phyloP scores from a whole-genome alignment of 2,113 vertebrate genomes.

The Lophius piscatorius region DNA sequence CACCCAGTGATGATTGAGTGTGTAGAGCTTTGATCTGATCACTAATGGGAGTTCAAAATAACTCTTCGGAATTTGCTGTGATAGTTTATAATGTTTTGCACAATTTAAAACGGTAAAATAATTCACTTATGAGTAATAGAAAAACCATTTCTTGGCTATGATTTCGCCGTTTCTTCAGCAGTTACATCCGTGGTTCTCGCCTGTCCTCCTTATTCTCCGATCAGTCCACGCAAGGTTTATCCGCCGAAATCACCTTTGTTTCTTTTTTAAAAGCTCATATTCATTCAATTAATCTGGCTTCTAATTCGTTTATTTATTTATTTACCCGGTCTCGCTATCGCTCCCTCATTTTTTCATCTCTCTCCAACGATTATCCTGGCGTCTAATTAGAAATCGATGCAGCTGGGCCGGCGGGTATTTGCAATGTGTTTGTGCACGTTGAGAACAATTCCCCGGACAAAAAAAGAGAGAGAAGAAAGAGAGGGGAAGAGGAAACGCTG shows the following conservation, averaged over 20 bases:
- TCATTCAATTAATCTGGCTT: slow-evolving; percentile 78
- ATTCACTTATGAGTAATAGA: background rate
- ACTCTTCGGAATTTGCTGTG: no score
- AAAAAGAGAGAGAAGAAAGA: slow-evolving; percentile 70
- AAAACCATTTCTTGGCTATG: background rate
- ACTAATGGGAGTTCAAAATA: no score
- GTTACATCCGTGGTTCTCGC: background rate
- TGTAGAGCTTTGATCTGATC: no score
- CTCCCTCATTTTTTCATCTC: slow-evolving; percentile 80
- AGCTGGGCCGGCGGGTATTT: slow-evolving; percentile 85
- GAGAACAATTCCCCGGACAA: slow-evolving; percentile 85
- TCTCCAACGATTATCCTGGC: slow-evolving; percentile 85
- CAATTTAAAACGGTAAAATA: no score
- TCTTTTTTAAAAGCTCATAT: slow-evolving; percentile 74
- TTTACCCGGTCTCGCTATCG: slow-evolving; percentile 73
- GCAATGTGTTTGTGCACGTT: slow-evolving; percentile 88
- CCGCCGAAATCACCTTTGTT: slow-evolving; percentile 71
- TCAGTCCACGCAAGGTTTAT: slow-evolving; percentile 55
- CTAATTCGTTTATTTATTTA: slow-evolving; percentile 81
- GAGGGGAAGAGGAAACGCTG: slow-evolving; percentile 73
- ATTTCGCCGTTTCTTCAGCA: slow-evolving; percentile 3
- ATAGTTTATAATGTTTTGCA: no score
- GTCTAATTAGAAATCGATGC: slow-evolving; percentile 91
- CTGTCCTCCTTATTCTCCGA: slow-evolving; percentile 40
- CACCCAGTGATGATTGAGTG: no score